Percentiles rank a stretch among this genome's conserved stretches.
Conservation (phyloP, 2,888 invertebrate genomes). For the Plebejus melissa region DNA sequence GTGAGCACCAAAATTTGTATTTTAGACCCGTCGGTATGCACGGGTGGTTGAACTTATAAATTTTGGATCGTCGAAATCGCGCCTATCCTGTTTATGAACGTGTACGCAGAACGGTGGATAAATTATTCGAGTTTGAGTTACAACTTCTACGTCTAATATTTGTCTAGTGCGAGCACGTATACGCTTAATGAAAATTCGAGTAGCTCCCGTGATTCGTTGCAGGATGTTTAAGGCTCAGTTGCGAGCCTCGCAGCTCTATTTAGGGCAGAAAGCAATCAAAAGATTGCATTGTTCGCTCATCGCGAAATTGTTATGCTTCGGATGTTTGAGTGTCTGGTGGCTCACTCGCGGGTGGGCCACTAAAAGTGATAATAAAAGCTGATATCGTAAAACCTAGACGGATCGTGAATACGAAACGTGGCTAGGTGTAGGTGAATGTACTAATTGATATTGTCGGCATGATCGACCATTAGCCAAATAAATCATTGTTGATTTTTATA, state of each 20-base stretch:
- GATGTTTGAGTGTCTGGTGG: conserved; percentile 49
- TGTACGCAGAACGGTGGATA: neutral
- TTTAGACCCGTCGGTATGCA: conserved; percentile 5
- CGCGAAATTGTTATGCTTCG: conserved; percentile 63
- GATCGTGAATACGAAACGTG: conserved; percentile 53
- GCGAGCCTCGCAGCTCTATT: conserved; percentile 37
- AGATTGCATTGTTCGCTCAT: conserved; percentile 49
- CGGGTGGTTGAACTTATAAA: conserved; percentile 12
- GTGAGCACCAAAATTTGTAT: conserved; percentile 21
- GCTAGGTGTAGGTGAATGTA: conserved; percentile 32
- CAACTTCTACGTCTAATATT: conserved; percentile 18
- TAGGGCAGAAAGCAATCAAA: conserved; percentile 64
- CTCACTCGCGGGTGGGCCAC: conserved; percentile 62
- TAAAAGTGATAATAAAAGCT: conserved; percentile 43
- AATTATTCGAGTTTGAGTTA: conserved; percentile 14
- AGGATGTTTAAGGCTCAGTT: conserved; percentile 23
- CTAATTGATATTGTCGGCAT: conserved; percentile 34
- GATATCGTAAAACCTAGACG: conserved; percentile 49
- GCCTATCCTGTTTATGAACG: neutral
- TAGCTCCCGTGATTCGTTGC: conserved; percentile 14
- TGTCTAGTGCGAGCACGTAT: conserved; percentile 5
- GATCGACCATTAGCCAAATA: conserved; percentile 4
- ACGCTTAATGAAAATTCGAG: conserved; percentile 2
- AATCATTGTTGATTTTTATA: conserved; percentile 23
- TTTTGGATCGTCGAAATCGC: conserved; percentile 11